A percentile compares a stretch with the other conserved stretches of the same genome.
phyloP scores from a whole-genome alignment of 1,140 invertebrate genomes.

The Cyrtorhinus lividipennis region DNA sequence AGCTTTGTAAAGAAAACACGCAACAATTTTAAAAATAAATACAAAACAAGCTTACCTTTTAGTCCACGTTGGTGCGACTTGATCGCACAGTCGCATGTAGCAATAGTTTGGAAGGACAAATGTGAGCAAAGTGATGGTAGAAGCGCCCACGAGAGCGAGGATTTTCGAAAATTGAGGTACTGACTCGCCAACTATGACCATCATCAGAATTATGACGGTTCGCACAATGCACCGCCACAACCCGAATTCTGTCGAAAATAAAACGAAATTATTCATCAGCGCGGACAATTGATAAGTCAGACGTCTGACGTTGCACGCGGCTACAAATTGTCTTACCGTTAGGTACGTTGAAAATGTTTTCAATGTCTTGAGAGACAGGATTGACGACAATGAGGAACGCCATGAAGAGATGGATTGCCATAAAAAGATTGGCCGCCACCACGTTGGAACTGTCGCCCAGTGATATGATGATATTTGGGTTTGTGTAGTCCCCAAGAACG shows the following conservation, averaged over 20 bases:
- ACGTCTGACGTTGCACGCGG: too few relatives aligned
- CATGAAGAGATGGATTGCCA: constrained; percentile 43
- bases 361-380: constrained; percentile 50
- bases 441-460: constrained; percentile 34
- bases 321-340: constrained; percentile 40
- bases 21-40: too few relatives aligned
- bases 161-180: constrained; percentile 55
- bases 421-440: constrained; percentile 39
- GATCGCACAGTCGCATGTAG: constrained; percentile 42
- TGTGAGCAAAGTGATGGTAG: constrained; percentile 46
- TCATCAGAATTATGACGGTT: constrained; percentile 37
- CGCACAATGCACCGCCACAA: constrained; percentile 44
- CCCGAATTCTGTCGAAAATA: constrained; percentile 51
- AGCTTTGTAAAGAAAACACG: too few relatives aligned
- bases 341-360: constrained; percentile 47
- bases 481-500: constrained; percentile 40
- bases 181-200: constrained; percentile 48
- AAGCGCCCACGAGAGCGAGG: constrained; percentile 53
- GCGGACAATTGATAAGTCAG: too few relatives aligned
- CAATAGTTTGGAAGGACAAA: constrained; percentile 52
- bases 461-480: constrained; percentile 38
- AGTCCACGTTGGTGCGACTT: constrained; percentile 28
- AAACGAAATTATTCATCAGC: too few relatives aligned
- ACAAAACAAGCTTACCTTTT: constrained; percentile 30
- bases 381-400: constrained; percentile 51